These are phyloP conservation scores for Himalopsyche anomala DNA, from an alignment of 2,888 invertebrate species.

Conservation along the genomic window DNA sequence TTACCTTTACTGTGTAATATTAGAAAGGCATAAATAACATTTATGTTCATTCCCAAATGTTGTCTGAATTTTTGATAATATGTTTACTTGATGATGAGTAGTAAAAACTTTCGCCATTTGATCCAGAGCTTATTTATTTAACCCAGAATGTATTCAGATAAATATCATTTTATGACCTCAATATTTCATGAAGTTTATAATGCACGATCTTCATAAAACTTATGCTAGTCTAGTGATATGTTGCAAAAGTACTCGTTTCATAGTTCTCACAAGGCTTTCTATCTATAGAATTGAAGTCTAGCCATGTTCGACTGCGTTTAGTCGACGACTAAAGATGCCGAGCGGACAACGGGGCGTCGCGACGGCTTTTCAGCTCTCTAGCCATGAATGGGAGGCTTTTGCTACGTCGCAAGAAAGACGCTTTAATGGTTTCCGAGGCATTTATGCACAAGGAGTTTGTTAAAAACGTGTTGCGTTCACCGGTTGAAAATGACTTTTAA, in stretches of 20 bases:
- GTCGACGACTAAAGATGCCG: background rate
- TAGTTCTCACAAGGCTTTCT: background rate
- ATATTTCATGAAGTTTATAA: background rate
- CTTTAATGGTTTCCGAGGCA: slow-evolving; percentile 16
- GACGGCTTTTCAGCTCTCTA: background rate
- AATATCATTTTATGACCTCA: background rate
- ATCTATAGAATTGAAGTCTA: slow-evolving; percentile 14
- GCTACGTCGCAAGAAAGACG: background rate
- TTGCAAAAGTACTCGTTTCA: background rate
- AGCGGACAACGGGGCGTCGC: slow-evolving; percentile 11
- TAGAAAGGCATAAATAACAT: too few species aligned
- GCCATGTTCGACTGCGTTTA: background rate
- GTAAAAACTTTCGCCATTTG: too few species aligned
- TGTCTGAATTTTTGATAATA: too few species aligned
- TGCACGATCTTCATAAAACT: background rate
- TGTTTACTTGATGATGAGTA: too few species aligned
- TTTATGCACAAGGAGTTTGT: background rate
- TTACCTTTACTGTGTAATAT: too few species aligned
- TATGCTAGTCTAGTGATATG: background rate
- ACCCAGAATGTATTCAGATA: too few species aligned
- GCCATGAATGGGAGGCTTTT: background rate
- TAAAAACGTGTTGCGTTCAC: background rate
- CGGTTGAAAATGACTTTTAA: too few species aligned
- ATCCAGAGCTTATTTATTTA: too few species aligned
- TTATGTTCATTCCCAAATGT: too few species aligned